phyloP scores from a whole-genome alignment of 2,888 invertebrate species.

The Heliconius sara region DNA sequence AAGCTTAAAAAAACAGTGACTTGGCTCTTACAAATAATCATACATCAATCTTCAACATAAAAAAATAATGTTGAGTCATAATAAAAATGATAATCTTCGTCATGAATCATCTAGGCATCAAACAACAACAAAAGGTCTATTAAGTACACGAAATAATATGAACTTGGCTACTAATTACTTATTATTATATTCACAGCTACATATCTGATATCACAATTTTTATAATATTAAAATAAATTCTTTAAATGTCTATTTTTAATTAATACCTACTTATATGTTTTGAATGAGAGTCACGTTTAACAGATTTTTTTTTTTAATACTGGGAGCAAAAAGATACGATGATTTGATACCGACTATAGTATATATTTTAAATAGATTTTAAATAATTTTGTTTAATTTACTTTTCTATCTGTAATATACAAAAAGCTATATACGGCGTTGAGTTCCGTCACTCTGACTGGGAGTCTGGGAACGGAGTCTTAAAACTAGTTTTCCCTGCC shows the following conservation, averaged over 20 bases:
- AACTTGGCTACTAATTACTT: constrained; percentile 14
- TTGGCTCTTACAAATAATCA: background rate
- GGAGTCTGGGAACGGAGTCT: background rate
- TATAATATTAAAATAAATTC: background rate
- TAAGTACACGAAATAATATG: constrained; percentile 26
- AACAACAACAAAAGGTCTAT: constrained; percentile 37
- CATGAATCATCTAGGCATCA: constrained; percentile 51
- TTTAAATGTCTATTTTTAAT: background rate
- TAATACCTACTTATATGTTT: background rate
- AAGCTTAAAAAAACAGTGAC: background rate
- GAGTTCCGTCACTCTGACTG: background rate
- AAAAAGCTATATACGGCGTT: background rate
- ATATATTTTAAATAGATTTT: background rate
- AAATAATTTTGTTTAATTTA: background rate
- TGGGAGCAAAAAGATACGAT: background rate
- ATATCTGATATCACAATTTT: too few relatives aligned
- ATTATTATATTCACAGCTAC: background rate
- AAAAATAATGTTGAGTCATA: constrained; percentile 52
- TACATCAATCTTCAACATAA: background rate
- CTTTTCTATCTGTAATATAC: background rate
- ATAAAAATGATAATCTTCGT: constrained; percentile 54
- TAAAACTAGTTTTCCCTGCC: background rate
- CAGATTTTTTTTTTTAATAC: background rate
- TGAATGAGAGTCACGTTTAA: background rate
- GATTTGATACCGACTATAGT: background rate